These are phyloP conservation scores for Perithous albicinctus DNA, from an alignment of 2,888 invertebrate species.

Conservation along the genomic window DNA sequence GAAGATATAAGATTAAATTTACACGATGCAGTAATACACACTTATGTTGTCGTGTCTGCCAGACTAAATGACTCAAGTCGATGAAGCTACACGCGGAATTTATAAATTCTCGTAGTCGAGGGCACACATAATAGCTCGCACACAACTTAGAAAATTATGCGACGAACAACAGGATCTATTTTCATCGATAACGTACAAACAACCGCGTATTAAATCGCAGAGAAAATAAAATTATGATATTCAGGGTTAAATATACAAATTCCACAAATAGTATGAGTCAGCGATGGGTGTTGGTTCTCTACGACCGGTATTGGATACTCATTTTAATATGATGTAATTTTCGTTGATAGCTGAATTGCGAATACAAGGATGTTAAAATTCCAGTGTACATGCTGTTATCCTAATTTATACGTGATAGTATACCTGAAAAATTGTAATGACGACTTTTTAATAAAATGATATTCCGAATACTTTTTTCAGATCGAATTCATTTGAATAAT, in stretches of 20 bases:
- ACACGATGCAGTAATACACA: constrained; percentile 13
- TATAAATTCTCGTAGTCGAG: constrained; percentile 22
- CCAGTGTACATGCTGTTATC: not conserved
- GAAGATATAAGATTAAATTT: constrained; percentile 9
- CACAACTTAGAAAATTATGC: not conserved
- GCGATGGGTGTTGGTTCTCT: constrained; percentile 1
- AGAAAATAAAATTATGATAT: constrained; percentile 1
- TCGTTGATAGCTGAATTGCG: not conserved
- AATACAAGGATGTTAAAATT: not conserved
- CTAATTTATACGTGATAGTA: not conserved
- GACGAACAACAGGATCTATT: constrained; percentile 50
- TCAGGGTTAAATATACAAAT: constrained; percentile 14
- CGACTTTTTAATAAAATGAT: too few species aligned
- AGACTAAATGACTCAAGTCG: constrained; percentile 23
- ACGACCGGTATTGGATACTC: not conserved
- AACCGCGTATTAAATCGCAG: not conserved
- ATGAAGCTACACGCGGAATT: constrained; percentile 13
- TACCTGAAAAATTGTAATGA: not conserved
- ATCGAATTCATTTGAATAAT: too few species aligned
- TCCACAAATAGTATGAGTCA: constrained; percentile 26
- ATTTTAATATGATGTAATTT: constrained; percentile 4
- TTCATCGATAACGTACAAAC: constrained; percentile 30
- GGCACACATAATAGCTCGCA: constrained; percentile 45
- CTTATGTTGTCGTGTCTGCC: not conserved
- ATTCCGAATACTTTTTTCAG: too few species aligned